These are phyloP conservation scores for Marmota flaviventris DNA, from an alignment of 2,113 vertebrate species.

Conservation along the genomic window DNA sequence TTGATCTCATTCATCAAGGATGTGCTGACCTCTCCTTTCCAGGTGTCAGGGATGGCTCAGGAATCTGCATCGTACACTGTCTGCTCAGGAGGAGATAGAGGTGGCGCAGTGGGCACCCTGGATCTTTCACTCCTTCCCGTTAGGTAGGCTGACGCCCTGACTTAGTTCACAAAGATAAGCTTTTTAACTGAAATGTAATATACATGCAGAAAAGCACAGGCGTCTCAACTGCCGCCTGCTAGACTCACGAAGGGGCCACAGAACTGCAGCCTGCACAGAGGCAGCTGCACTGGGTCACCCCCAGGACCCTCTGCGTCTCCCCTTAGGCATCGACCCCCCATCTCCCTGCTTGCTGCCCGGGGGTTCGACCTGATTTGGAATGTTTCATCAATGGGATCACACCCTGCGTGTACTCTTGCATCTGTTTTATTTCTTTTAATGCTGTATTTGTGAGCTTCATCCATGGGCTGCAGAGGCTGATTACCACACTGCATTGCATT, in stretches of 20 bases:
- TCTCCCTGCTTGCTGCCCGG: not conserved
- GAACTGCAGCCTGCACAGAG: not conserved
- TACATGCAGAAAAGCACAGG: rapidly evolving
- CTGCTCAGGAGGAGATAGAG: not conserved
- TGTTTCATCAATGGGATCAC: not conserved
- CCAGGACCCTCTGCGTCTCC: rapidly evolving
- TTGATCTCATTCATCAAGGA: not conserved
- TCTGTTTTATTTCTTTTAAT: not conserved
- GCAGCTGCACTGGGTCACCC: rapidly evolving
- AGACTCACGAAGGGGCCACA: no score
- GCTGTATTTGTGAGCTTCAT: not conserved
- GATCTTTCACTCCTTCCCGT: not conserved
- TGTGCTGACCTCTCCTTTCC: no score
- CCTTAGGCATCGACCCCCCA: not conserved
- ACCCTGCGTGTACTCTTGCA: not conserved
- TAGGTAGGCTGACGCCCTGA: not conserved
- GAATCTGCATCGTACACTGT: not conserved
- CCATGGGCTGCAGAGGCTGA: rapidly evolving
- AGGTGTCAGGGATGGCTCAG: not conserved
- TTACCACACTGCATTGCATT: not conserved
- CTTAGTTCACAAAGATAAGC: not conserved
- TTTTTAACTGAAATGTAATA: not conserved
- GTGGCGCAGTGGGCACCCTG: no score
- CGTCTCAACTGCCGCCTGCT: not conserved
- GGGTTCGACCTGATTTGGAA: not conserved